Percentiles rank a stretch among this genome's conserved stretches.
Conservation (phyloP, 2,888 invertebrate genomes). For the Gymnocheta viridis region DNA sequence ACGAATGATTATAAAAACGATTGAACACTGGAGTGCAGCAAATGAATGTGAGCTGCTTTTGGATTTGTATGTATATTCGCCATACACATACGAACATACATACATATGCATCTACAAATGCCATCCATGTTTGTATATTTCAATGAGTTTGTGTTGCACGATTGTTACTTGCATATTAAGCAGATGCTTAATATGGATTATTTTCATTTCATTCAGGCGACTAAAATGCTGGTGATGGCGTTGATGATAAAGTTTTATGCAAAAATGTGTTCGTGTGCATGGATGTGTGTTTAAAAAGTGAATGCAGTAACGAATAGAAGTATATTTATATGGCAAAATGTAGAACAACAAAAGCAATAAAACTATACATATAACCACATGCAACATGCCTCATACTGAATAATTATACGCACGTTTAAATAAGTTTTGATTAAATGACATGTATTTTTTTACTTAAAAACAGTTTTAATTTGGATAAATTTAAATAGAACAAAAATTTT, state of each 20-base stretch:
- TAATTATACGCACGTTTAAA: constrained; percentile 5
- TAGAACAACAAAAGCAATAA: background rate
- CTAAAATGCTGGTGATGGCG: constrained; percentile 8
- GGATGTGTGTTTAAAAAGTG: background rate
- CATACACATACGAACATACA: background rate
- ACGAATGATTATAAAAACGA: constrained; percentile 22
- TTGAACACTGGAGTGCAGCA: constrained; percentile 35
- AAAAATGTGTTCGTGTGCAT: background rate
- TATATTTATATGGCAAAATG: background rate
- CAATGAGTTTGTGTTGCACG: background rate
- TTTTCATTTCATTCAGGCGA: constrained; percentile 59
- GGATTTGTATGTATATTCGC: background rate
- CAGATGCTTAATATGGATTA: constrained; percentile 65
- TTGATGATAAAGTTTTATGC: constrained; percentile 5
- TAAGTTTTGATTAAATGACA: constrained; percentile 52
- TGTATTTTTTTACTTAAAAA: constrained; percentile 42
- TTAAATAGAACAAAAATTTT: background rate
- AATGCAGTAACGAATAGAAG: constrained; percentile 40
- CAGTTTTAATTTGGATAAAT: constrained; percentile 38
- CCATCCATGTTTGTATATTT: background rate
- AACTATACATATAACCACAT: background rate
- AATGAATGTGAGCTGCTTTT: background rate
- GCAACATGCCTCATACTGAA: constrained; percentile 8
- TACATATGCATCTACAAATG: background rate
- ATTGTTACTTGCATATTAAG: constrained; percentile 60